Evolutionary conservation across 2,888 invertebrate genomes (phyloP).

Genomic region (Choreutis nemorana): DNA sequence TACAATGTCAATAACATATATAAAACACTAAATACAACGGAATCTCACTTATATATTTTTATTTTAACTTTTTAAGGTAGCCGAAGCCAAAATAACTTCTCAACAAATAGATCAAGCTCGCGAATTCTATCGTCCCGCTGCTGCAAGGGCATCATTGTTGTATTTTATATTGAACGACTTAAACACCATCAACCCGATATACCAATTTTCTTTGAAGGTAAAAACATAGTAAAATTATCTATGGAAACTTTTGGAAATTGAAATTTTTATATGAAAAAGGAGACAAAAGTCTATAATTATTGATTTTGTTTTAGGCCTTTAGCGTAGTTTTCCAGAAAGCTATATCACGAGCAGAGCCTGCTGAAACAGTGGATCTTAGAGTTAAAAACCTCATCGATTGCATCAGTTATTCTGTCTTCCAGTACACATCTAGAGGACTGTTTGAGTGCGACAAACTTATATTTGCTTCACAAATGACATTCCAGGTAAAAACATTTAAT

Average conservation of each 20-base stretch:
- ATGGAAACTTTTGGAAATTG: too few relatives aligned
- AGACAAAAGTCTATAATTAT: too few relatives aligned
- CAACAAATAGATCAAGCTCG: constrained; percentile 92
- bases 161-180: constrained; percentile 96
- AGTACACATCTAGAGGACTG: constrained; percentile 92
- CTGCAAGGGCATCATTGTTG: constrained; percentile 89
- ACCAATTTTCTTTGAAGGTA: constrained; percentile 96
- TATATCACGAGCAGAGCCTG: constrained; percentile 85
- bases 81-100: constrained; percentile 92
- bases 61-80: constrained; percentile 59
- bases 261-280: too few relatives aligned
- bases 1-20: constrained; percentile 12
- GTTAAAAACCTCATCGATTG: constrained; percentile 92
- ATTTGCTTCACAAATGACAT: constrained; percentile 95
- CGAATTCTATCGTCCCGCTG: constrained; percentile 88
- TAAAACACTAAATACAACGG: background rate
- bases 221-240: too few relatives aligned
- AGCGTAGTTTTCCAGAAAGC: constrained; percentile 98
- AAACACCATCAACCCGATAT: constrained; percentile 95
- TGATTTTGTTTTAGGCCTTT: constrained; percentile 91
- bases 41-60: background rate
- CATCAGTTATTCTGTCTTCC: constrained; percentile 93
- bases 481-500: constrained; percentile 70
- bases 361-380: constrained; percentile 78
- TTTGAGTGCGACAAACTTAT: constrained; percentile 97